phyloP scores from a whole-genome alignment of 2,797 vertebrate genomes.

The Melanotaenia trifasciata region DNA sequence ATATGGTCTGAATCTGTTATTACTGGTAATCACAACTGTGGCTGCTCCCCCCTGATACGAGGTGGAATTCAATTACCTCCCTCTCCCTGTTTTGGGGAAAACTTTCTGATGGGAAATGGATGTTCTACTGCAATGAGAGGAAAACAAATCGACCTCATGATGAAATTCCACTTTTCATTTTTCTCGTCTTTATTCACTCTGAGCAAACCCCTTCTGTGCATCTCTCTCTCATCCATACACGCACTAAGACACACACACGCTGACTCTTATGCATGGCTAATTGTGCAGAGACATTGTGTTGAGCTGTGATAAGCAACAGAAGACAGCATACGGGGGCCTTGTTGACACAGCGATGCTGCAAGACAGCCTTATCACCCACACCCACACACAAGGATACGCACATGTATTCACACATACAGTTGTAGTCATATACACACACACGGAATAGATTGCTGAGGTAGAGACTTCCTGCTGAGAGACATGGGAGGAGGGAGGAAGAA shows the following conservation, averaged over 20 bases:
- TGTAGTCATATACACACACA: constrained; percentile 13
- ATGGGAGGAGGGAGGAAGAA: constrained; percentile 53
- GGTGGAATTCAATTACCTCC: constrained; percentile 76
- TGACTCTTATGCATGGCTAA: constrained; percentile 74
- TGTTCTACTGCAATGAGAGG: constrained; percentile 70
- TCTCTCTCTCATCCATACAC: constrained; percentile 5
- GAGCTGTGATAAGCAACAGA: constrained; percentile 79
- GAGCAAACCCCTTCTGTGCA: constrained; percentile 23
- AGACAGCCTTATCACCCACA: constrained; percentile 80
- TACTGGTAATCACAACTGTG: constrained; percentile 71
- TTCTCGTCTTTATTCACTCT: constrained; percentile 60
- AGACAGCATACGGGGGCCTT: constrained; percentile 72
- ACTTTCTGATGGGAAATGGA: constrained; percentile 76
- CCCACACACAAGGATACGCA: constrained; percentile 61
- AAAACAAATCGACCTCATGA: constrained; percentile 78
- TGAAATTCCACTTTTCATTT: constrained; percentile 77
- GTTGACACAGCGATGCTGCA: constrained; percentile 81
- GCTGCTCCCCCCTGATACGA: constrained; percentile 65
- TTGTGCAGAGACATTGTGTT: constrained; percentile 80
- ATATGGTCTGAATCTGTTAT: constrained; percentile 75
- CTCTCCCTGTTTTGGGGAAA: constrained; percentile 60
- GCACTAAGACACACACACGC: constrained; percentile 29
- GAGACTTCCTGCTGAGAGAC: constrained; percentile 71
- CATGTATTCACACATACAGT: constrained; percentile 2
- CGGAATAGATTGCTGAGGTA: constrained; percentile 68